These are phyloP conservation scores for Drosophila quadrilineata DNA, from an alignment of 1,140 invertebrate species.

Conservation along the genomic window DNA sequence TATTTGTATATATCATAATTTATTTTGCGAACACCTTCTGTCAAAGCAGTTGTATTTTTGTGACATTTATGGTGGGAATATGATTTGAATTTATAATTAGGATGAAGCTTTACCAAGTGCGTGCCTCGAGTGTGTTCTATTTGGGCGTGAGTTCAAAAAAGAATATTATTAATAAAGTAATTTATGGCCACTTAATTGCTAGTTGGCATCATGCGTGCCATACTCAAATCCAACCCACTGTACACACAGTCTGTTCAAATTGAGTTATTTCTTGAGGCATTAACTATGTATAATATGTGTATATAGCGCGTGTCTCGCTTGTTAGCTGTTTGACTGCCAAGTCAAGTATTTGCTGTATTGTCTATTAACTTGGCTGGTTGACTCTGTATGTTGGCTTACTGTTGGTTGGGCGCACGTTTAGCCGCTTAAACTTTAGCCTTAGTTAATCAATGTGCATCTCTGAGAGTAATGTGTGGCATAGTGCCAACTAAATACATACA, in stretches of 20 bases:
- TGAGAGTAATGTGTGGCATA: constrained; percentile 58
- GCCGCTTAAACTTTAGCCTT: constrained; percentile 70
- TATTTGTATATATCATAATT: constrained; percentile 58
- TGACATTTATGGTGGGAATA: constrained; percentile 66
- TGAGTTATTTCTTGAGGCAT: constrained; percentile 48
- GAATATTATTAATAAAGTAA: constrained; percentile 21
- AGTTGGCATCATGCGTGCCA: constrained; percentile 24
- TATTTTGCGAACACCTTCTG: constrained; percentile 56
- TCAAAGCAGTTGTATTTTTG: constrained; percentile 56
- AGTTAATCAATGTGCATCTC: constrained; percentile 69
- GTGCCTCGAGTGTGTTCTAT: constrained; percentile 28
- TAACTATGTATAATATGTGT: no score
- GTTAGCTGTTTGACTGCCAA: neutral
- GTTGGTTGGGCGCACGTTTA: constrained; percentile 56
- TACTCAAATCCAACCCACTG: constrained; percentile 6
- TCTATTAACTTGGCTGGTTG: constrained; percentile 2
- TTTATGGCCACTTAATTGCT: constrained; percentile 44
- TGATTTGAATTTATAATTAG: constrained; percentile 64
- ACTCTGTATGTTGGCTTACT: constrained; percentile 7
- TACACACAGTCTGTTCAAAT: constrained; percentile 29
- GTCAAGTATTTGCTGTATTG: no score
- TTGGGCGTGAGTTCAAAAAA: constrained; percentile 31
- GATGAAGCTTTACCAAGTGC: constrained; percentile 35
- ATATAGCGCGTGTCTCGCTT: neutral
- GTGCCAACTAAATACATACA: constrained; percentile 29